phyloP scores from a whole-genome alignment of 2,888 invertebrate genomes.

The Neelides folsomi region DNA sequence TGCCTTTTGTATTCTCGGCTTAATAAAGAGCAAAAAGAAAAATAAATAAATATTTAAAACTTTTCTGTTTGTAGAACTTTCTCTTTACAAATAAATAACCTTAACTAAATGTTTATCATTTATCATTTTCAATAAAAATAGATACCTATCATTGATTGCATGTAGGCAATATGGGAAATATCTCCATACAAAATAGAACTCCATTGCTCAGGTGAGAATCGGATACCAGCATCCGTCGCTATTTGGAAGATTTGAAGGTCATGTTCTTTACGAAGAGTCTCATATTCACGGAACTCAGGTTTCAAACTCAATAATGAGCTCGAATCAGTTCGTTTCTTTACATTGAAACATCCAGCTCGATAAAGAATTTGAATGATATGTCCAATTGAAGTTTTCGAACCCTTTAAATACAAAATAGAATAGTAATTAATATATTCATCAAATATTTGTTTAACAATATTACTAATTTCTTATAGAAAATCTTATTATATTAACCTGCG shows the following conservation, averaged over 20 bases:
- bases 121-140: background rate
- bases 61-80: background rate
- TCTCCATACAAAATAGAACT: constrained; percentile 92
- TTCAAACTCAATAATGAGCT: constrained; percentile 96
- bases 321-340: constrained; percentile 89
- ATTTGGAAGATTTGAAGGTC: constrained; percentile 98
- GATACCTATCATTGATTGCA: constrained; percentile 87
- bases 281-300: constrained; percentile 91
- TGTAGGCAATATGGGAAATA: constrained; percentile 86
- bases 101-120: background rate
- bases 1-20: no score
- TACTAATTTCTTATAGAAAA: no score
- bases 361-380: constrained; percentile 97
- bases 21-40: background rate
- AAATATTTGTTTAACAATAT: no score
- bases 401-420: no score
- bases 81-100: no score
- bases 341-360: constrained; percentile 96
- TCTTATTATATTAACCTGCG: constrained; percentile 44
- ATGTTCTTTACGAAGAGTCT: constrained; percentile 82
- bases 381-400: constrained; percentile 96
- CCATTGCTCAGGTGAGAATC: constrained; percentile 98
- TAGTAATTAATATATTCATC: no score
- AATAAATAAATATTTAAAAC: background rate
- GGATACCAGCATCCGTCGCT: constrained; percentile 87